Percentiles rank a stretch among this genome's conserved stretches.
phyloP scores from a whole-genome alignment of 92 coral and sea anemone species.

The Porites lobata region DNA sequence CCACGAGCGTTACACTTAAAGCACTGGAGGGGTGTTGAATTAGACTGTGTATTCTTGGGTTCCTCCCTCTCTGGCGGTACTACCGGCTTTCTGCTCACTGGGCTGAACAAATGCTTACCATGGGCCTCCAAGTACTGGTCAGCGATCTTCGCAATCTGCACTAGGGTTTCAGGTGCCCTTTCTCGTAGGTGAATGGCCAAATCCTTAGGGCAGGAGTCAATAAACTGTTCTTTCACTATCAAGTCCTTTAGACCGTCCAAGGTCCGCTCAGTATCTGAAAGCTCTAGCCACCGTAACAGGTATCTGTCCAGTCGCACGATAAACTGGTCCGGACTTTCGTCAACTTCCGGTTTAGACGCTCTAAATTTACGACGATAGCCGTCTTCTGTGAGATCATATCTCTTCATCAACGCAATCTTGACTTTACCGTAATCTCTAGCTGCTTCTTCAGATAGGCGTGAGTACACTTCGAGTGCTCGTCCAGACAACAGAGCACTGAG shows the following conservation, averaged over 20 bases:
- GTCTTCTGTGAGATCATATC: not conserved
- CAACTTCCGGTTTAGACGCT: too few species aligned
- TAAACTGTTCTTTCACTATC: conserved; percentile 64
- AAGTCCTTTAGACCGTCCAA: conserved; percentile 55
- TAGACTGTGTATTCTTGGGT: not conserved
- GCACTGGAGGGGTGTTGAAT: not conserved
- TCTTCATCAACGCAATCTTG: conserved; percentile 64
- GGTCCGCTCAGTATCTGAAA: conserved; percentile 43
- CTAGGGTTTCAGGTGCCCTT: conserved; percentile 45
- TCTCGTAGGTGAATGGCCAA: conserved; percentile 57
- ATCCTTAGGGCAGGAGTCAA: conserved; percentile 58
- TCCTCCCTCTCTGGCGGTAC: not conserved
- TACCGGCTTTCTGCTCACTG: not conserved
- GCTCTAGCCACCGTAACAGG: conserved; percentile 51
- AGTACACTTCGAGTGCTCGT: conserved; percentile 30
- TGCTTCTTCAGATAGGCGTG: conserved; percentile 59
- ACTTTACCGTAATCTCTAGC: conserved; percentile 48
- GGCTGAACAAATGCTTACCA: conserved; percentile 43
- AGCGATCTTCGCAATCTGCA: conserved; percentile 55
- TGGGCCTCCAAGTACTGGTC: conserved; percentile 72
- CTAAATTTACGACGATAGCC: too few species aligned
- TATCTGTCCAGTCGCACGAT: conserved; percentile 22
- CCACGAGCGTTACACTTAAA: conserved; percentile 29
- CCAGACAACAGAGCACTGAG: too few species aligned
- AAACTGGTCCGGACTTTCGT: too few species aligned